These are phyloP conservation scores for Sula dactylatra DNA, from an alignment of 2,113 vertebrate genomes.

Conservation along the genomic window DNA sequence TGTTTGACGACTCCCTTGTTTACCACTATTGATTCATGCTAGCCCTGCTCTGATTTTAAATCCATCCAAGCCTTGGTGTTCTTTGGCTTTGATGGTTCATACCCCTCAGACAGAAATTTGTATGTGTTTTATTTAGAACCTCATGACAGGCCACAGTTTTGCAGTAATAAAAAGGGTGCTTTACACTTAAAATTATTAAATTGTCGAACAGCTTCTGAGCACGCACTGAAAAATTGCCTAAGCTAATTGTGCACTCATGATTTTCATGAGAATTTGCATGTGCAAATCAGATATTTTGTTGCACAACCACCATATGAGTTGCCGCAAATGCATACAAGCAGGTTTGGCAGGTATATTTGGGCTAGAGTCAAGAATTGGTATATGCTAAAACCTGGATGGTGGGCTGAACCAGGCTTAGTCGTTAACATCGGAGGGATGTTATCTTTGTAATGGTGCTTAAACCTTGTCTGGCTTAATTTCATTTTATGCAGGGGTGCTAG, in stretches of 20 bases:
- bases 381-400: background rate
- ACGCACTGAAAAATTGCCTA: background rate
- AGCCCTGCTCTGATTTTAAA: background rate
- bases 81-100: background rate
- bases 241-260: background rate
- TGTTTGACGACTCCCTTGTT: background rate
- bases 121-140: background rate
- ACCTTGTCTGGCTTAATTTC: slow-evolving; percentile 43
- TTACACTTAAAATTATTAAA: background rate
- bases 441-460: slow-evolving; percentile 23
- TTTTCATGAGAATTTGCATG: background rate
- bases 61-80: background rate
- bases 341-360: background rate
- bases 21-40: background rate
- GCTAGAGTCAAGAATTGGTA: background rate
- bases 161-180: background rate
- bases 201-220: background rate
- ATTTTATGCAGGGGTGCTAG: background rate
- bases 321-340: background rate
- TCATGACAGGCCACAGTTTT: background rate
- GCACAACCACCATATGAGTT: background rate
- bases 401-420: background rate
- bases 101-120: background rate
- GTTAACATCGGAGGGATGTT: background rate
- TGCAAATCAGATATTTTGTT: background rate